These are phyloP conservation scores for Macrosoma leucophasiata DNA, from an alignment of 2,888 invertebrate species.

Conservation along the genomic window DNA sequence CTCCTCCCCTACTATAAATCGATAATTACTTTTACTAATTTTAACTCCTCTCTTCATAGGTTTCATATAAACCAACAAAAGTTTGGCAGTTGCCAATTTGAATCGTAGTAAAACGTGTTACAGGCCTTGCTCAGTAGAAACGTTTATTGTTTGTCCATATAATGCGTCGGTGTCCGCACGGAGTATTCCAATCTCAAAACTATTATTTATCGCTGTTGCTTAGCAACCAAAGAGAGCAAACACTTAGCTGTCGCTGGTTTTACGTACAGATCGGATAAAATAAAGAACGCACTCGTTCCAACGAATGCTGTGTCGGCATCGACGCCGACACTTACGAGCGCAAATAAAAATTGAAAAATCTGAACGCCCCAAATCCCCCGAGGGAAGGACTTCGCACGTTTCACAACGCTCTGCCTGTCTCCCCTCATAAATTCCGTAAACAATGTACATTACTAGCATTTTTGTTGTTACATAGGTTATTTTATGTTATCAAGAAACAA, in stretches of 20 bases:
- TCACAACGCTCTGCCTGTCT: constrained; percentile 40
- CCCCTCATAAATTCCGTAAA: constrained; percentile 44
- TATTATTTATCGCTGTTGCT: constrained; percentile 7
- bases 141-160: no score
- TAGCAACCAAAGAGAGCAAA: constrained; percentile 20
- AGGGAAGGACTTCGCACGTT: constrained; percentile 53
- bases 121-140: no score
- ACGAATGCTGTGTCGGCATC: constrained; percentile 36
- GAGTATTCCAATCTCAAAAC: constrained; percentile 7
- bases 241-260: constrained; percentile 27
- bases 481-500: background rate
- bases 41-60: no score
- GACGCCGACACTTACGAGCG: constrained; percentile 64
- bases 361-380: constrained; percentile 57
- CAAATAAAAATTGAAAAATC: constrained; percentile 73
- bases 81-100: no score
- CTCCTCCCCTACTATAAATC: no score
- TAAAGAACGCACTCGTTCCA: constrained; percentile 27
- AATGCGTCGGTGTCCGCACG: no score
- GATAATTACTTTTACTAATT: no score
- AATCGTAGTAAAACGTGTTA: no score
- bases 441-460: constrained; percentile 36
- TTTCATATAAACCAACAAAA: no score
- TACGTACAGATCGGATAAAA: constrained; percentile 23
- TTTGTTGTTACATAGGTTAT: background rate